These are phyloP conservation scores for Conger conger DNA, from an alignment of 2,113 vertebrate species.

Conservation along the genomic window DNA sequence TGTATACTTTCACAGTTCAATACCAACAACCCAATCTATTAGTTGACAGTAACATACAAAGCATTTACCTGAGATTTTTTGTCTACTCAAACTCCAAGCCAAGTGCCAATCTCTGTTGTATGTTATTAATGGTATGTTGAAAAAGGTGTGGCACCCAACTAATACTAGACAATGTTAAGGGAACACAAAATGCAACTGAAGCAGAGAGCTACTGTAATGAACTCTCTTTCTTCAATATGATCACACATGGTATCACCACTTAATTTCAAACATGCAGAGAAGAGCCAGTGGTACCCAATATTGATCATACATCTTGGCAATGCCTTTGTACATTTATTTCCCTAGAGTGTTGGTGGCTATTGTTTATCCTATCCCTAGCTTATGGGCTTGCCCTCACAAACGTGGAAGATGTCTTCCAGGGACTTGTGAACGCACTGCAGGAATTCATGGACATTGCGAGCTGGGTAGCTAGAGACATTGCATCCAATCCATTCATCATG, in stretches of 20 bases:
- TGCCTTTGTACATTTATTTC: not conserved
- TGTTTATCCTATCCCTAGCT: constrained; percentile 48
- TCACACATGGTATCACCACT: not conserved
- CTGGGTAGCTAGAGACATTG: constrained; percentile 83
- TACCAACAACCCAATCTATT: not conserved
- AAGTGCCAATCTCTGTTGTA: not conserved
- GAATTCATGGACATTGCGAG: constrained; percentile 81
- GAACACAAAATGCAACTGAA: too few species aligned
- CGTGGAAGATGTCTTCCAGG: constrained; percentile 86
- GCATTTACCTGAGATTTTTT: not conserved
- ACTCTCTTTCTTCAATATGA: not conserved
- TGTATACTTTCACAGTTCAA: not conserved
- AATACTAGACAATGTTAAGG: not conserved
- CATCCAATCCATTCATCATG: constrained; percentile 89
- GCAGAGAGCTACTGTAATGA: too few species aligned
- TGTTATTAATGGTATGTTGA: not conserved
- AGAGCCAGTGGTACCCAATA: not conserved
- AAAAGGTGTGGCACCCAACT: not conserved
- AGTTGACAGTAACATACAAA: not conserved
- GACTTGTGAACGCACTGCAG: constrained; percentile 83
- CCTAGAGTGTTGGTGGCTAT: not conserved
- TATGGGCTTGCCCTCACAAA: constrained; percentile 81
- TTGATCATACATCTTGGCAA: not conserved
- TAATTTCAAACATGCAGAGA: not conserved
- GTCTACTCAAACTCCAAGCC: not conserved